phyloP scores from a whole-genome alignment of 1,140 invertebrate species.

The Ooceraea biroi region DNA sequence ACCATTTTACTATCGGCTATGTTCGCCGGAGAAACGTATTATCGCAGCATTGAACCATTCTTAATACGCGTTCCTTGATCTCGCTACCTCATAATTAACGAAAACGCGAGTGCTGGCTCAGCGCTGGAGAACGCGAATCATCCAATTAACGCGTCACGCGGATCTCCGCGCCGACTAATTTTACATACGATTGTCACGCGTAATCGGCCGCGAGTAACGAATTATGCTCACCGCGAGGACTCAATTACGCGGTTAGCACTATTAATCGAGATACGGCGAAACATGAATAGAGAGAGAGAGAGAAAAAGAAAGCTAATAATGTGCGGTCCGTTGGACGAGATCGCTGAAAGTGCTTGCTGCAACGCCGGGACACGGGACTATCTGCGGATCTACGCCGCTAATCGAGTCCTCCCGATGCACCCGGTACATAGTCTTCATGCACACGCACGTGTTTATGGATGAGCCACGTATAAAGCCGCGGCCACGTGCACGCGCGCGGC shows the following conservation, averaged over 20 bases:
- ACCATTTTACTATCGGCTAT: neutral
- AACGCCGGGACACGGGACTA: conserved; percentile 67
- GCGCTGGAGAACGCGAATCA: neutral
- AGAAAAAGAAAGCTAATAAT: conserved; percentile 60
- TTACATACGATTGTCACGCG: conserved; percentile 63
- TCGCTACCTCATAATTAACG: conserved; percentile 32
- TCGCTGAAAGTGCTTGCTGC: conserved; percentile 63
- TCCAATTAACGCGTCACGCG: conserved; percentile 53
- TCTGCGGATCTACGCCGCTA: conserved; percentile 72
- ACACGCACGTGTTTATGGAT: conserved; percentile 50
- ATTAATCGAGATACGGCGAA: conserved; percentile 74
- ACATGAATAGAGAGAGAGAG: conserved; percentile 65
- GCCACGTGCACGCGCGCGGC: conserved; percentile 39
- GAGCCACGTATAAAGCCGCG: neutral
- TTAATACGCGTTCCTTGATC: neutral
- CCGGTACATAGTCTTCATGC: conserved; percentile 58
- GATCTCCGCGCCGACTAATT: conserved; percentile 22
- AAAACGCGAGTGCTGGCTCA: neutral
- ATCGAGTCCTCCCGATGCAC: conserved; percentile 68
- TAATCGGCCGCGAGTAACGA: conserved; percentile 62
- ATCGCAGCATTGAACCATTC: too few species aligned
- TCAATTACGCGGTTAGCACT: conserved; percentile 66
- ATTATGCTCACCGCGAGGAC: conserved; percentile 66
- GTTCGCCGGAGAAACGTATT: too few species aligned
- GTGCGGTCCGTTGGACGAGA: conserved; percentile 23